These are phyloP conservation scores for Crenichthys baileyi DNA, from an alignment of 2,797 vertebrate genomes.

Conservation along the genomic window DNA sequence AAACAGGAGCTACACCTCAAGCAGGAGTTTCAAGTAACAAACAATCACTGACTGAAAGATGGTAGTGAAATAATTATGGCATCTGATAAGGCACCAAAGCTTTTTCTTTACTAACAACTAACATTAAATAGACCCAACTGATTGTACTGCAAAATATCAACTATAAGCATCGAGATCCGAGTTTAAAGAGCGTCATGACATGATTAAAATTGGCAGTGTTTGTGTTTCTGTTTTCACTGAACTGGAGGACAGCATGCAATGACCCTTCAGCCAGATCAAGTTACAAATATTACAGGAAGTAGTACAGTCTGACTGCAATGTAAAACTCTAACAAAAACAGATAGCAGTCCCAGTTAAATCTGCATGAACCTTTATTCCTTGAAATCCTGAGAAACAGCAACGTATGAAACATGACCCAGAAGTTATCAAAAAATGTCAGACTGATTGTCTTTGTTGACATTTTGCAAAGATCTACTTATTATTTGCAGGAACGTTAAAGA, in stretches of 20 bases:
- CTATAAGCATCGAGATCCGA: neutral
- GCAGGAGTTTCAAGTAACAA: constrained; percentile 2
- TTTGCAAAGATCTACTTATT: neutral
- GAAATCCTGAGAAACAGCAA: neutral
- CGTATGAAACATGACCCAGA: neutral
- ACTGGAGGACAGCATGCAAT: neutral
- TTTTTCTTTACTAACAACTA: neutral
- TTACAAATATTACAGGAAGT: neutral
- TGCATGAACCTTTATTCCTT: neutral
- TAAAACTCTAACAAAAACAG: constrained; percentile 1
- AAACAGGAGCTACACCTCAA: constrained; percentile 2
- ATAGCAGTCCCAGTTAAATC: neutral
- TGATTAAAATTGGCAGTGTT: neutral
- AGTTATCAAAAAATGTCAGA: neutral
- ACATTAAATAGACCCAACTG: neutral
- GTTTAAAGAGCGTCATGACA: neutral
- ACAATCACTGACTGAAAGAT: neutral
- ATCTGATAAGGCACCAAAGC: neutral
- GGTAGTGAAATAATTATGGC: neutral
- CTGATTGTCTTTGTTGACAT: neutral
- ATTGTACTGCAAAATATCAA: neutral
- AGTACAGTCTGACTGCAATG: neutral
- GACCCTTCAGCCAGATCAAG: neutral
- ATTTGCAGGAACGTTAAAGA: neutral
- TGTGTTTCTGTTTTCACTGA: constrained; percentile 3